Evolutionary conservation across 2,113 vertebrate species (phyloP).

Genomic region (Oplegnathus fasciatus): DNA sequence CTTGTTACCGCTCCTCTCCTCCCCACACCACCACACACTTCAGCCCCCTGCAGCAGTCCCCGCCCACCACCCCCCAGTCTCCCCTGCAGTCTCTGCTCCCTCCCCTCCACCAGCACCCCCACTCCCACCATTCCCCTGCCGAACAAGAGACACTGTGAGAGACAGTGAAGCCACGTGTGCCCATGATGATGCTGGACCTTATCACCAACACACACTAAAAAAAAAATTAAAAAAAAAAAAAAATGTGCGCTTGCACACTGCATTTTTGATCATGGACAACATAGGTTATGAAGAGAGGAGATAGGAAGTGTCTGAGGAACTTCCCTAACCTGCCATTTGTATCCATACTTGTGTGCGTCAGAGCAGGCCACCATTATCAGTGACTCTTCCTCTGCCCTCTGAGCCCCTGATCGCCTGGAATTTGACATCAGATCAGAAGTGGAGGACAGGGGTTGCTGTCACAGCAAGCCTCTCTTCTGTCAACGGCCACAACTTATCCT

Average conservation of each 20-base stretch:
- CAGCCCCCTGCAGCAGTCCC: constrained; percentile 83
- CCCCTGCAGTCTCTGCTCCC: constrained; percentile 87
- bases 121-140: constrained; percentile 84
- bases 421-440: constrained; percentile 33
- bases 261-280: constrained; percentile 67
- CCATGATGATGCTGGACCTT: constrained; percentile 76
- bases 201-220: constrained; percentile 57
- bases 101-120: constrained; percentile 84
- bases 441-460: constrained; percentile 52
- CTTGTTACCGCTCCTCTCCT: constrained; percentile 82
- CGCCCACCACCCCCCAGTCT: constrained; percentile 81
- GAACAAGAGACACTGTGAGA: constrained; percentile 91
- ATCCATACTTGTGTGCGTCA: constrained; percentile 39
- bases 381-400: constrained; percentile 53
- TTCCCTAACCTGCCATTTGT: constrained; percentile 54
- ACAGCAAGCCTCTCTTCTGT: constrained; percentile 55
- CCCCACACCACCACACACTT: constrained; percentile 79
- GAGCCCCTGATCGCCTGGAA: constrained; percentile 42
- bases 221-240: not conserved
- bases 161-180: constrained; percentile 66
- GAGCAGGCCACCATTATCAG: constrained; percentile 41
- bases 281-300: constrained; percentile 38
- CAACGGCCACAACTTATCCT: constrained; percentile 51
- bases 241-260: constrained; percentile 57
- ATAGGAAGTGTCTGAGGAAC: constrained; percentile 40